Percentiles rank a stretch among this genome's conserved stretches.
Evolutionary conservation across 2,797 vertebrate genomes (phyloP).

Genomic region (Peromyscus eremicus): DNA sequence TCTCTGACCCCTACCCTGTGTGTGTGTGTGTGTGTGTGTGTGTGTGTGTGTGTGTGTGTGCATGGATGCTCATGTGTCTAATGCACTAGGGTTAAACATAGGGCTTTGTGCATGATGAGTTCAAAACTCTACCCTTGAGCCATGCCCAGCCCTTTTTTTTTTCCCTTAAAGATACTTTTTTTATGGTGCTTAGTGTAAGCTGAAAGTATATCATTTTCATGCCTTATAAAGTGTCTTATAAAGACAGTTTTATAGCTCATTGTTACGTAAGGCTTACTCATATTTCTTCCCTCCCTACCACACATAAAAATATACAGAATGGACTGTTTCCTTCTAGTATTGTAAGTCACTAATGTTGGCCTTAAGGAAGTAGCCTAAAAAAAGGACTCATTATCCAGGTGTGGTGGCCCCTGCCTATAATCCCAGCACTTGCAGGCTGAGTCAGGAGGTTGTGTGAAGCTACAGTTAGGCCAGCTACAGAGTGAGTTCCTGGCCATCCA

Average conservation of each 20-base stretch:
- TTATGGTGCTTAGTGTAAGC: slow-evolving; percentile 44
- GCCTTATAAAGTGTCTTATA: slow-evolving; percentile 49
- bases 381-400: background rate
- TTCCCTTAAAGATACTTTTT: background rate
- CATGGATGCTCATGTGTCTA: background rate
- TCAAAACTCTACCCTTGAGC: background rate
- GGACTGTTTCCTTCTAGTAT: slow-evolving; percentile 14
- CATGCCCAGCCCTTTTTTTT: background rate
- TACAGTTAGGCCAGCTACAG: background rate
- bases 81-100: background rate
- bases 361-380: slow-evolving; percentile 34
- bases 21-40: background rate
- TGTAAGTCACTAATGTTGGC: slow-evolving; percentile 1
- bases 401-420: background rate
- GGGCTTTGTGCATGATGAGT: background rate
- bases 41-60: background rate
- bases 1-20: background rate
- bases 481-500: background rate
- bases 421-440: background rate
- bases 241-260: slow-evolving; percentile 57
- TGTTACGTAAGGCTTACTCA: slow-evolving; percentile 23
- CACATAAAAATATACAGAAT: slow-evolving; percentile 52
- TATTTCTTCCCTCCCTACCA: background rate
- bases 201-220: slow-evolving; percentile 44
- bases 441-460: background rate